Evolutionary conservation across 2,797 vertebrate species (phyloP), one percentile per base, ranked within the genome.

Genomic region (Helarctos malayanus): DNA sequence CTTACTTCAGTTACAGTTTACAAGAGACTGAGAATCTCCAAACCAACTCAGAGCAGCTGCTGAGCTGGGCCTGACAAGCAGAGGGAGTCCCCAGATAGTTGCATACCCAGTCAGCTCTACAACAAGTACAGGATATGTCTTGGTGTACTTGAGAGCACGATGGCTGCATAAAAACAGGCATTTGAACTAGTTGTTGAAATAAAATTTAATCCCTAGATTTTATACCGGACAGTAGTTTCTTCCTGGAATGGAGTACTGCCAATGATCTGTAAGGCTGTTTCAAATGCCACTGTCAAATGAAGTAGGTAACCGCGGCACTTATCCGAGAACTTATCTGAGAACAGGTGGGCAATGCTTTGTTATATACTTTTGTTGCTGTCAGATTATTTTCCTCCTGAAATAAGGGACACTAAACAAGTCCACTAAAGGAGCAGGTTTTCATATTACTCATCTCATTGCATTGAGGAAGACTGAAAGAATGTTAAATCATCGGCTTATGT

Each of bases 301-400:
- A 71, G 32, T 35, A 86, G 4, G 52, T 49, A 90, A 61, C 3
- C 80, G 54, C 12, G 12, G 25, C 47, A 93, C 52, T 57, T 91
- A 71, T 68, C 71, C 63, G 68, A 93, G 47, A 75, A 38, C 11
- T 65, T 41, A 41, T 41, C 41, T 41, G 41, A 41, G 41, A 41
- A 41, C 10, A 57, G 19, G 49, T 41, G 38, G 68, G 65, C 21
- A 23, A 41, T 47, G 14, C 27, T 94, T 96, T 90, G 59, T 27
- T 82, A 13, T 49, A 91, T 32, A 68, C 41, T 84, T 92, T 56
- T 38, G 8, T 56, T 85, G 49, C 27, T 56, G 19, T 21, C 86
- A 41, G 29, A 25, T 65, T 92, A 12, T 68, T 88, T 96, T 93
- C 83, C 32, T 89, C 52, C n/a, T 91, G 76, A 85, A 65, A 79